These are phyloP conservation scores for Oscheius onirici DNA, from an alignment of 2,888 invertebrate genomes.

Conservation along the genomic window DNA sequence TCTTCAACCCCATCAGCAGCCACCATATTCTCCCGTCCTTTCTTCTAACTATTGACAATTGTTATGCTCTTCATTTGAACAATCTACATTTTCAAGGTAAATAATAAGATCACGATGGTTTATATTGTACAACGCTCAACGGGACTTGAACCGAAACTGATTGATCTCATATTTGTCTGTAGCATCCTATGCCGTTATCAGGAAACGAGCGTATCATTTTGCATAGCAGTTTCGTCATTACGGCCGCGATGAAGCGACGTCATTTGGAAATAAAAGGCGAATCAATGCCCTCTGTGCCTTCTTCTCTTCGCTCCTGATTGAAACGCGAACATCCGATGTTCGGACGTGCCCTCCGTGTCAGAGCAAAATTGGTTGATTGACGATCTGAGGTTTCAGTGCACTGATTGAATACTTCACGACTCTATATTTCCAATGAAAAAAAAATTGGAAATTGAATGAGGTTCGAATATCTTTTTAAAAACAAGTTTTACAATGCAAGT, in stretches of 20 bases:
- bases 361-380: too few relatives aligned
- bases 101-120: slow-evolving; percentile 16
- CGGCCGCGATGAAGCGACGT: slow-evolving; percentile 13
- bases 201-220: slow-evolving; percentile 72
- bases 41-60: slow-evolving; percentile 25
- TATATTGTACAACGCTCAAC: background rate
- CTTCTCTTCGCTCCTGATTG: slow-evolving; percentile 14
- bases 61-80: slow-evolving; percentile 37
- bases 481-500: too few relatives aligned
- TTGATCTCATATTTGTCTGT: slow-evolving; percentile 45
- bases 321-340: slow-evolving; percentile 13
- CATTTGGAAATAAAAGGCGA: slow-evolving; percentile 30
- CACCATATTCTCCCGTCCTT: slow-evolving; percentile 36
- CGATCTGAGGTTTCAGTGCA: too few relatives aligned
- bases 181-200: slow-evolving; percentile 78
- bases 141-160: background rate
- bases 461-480: too few relatives aligned
- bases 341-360: too few relatives aligned
- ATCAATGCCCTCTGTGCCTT: slow-evolving; percentile 12
- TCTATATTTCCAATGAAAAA: too few relatives aligned
- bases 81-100: slow-evolving; percentile 30
- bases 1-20: slow-evolving; percentile 25
- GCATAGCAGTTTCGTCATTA: slow-evolving; percentile 22
- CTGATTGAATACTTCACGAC: too few relatives aligned
- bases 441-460: too few relatives aligned